phyloP scores from a whole-genome alignment of 2,113 vertebrate genomes.

The Pelodiscus sinensis region DNA sequence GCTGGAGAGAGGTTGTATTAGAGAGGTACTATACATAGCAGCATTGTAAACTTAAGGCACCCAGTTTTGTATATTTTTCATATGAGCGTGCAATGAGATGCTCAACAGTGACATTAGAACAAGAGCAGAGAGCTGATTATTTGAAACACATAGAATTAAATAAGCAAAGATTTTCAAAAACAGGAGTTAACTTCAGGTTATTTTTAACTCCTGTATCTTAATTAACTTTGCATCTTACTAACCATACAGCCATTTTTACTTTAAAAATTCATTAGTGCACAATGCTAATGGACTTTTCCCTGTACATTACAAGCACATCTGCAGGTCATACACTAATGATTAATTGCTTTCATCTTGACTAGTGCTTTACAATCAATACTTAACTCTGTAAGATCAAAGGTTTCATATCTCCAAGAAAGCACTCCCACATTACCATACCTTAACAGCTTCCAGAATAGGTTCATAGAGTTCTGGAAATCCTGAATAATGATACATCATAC shows the following conservation, averaged over 20 bases:
- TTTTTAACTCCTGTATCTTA: background rate
- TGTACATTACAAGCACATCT: background rate
- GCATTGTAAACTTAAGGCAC: background rate
- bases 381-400: background rate
- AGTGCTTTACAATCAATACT: background rate
- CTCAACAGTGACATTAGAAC: background rate
- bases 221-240: background rate
- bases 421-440: constrained; percentile 78
- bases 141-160: background rate
- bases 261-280: background rate
- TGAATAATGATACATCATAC: constrained; percentile 99
- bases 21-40: background rate
- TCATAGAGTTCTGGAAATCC: constrained; percentile 99
- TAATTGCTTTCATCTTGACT: background rate
- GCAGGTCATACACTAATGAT: background rate
- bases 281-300: background rate
- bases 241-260: background rate
- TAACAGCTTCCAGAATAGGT: constrained; percentile 92
- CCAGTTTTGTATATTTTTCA: background rate
- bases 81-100: background rate
- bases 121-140: background rate
- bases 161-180: background rate
- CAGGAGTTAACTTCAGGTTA: background rate
- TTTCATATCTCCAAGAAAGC: background rate
- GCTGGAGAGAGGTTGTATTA: background rate